Evolutionary conservation across 1,140 invertebrate species (phyloP), one percentile per base, ranked within the genome.

Genomic region (Chrysomallon squamiferum): DNA sequence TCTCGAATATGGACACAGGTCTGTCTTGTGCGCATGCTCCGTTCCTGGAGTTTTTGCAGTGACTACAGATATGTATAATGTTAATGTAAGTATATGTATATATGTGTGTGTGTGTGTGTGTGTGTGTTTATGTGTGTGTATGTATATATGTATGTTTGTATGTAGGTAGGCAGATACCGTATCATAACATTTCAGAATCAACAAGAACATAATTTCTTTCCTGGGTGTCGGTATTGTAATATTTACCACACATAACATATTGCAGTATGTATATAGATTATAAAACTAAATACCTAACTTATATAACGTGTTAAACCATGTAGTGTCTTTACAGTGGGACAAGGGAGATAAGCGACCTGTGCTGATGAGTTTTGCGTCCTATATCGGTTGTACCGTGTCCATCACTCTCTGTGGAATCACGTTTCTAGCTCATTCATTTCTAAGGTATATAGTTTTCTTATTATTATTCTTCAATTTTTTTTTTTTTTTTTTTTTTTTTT

Each of bases 311-410:
- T n/a, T n/a, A n/a, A n/a, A n/a, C n/a, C n/a, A n/a, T n/a, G n/a
- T n/a, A n/a, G n/a, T n/a, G n/a, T n/a, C n/a, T n/a, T n/a, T 72
- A 0, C 68, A 86, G 84, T 86, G 84, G 84, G 75, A 82, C 64
- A 81, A 80, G 72, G 77, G 79, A 38, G 77, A 83, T 47, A 73
- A 77, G 33, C 68, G 73, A 29, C 77, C 76, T 13, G 70, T 76
- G 45, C 67, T 84, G n/a, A 82, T 86, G 78, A 80, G 78, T 47
- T 74, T 80, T 38, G 80, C 83, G 2, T 83, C 83, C 9, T 85
- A 86, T 56, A 74, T 84, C 60, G 84, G 84, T 27, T 85, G 82
- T 67, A 69, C 75, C 45, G 66, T 81, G 7, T 82, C 81, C 5
- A 75, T 76, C 27, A 57, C 75, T 0, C 69, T 85, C 49, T 84